Conservation (phyloP, 2,113 vertebrate species). For the Lepisosteus oculatus region DNA sequence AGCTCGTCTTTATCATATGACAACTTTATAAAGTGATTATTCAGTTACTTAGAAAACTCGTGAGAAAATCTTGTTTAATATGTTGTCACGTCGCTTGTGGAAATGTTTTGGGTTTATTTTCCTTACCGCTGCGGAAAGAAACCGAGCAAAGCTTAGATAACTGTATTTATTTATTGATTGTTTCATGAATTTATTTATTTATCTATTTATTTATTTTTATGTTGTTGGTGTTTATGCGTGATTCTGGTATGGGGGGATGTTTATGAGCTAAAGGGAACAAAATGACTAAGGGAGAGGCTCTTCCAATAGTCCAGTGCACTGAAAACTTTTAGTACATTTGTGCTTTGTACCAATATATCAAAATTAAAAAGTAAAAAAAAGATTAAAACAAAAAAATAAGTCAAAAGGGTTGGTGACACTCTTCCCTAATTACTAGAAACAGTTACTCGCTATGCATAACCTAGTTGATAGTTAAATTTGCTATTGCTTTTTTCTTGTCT, state of each 20-base stretch:
- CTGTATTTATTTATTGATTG: conserved; percentile 69
- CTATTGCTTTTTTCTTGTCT: conserved; percentile 99
- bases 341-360: conserved; percentile 99
- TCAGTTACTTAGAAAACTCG: conserved; percentile 99
- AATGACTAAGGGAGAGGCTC: conserved; percentile 90
- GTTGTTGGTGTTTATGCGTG: conserved; percentile 77
- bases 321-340: conserved; percentile 98
- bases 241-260: conserved; percentile 81
- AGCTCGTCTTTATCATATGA: conserved; percentile 94
- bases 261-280: conserved; percentile 97
- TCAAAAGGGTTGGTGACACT: conserved; percentile 83
- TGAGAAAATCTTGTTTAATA: conserved; percentile 99
- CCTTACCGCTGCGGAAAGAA: conserved; percentile 69
- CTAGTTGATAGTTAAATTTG: conserved; percentile 99
- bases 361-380: conserved; percentile 93
- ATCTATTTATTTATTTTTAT: conserved; percentile 65
- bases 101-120: conserved; percentile 66
- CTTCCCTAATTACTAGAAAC: conserved; percentile 99
- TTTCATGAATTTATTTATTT: conserved; percentile 68
- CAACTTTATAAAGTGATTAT: conserved; percentile 95
- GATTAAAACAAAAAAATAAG: conserved; percentile 79
- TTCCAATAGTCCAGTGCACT: conserved; percentile 98
- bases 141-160: conserved; percentile 70
- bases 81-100: conserved; percentile 99
- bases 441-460: conserved; percentile 99